Conservation (phyloP, 2,888 invertebrate genomes). For the Alcis repandata region DNA sequence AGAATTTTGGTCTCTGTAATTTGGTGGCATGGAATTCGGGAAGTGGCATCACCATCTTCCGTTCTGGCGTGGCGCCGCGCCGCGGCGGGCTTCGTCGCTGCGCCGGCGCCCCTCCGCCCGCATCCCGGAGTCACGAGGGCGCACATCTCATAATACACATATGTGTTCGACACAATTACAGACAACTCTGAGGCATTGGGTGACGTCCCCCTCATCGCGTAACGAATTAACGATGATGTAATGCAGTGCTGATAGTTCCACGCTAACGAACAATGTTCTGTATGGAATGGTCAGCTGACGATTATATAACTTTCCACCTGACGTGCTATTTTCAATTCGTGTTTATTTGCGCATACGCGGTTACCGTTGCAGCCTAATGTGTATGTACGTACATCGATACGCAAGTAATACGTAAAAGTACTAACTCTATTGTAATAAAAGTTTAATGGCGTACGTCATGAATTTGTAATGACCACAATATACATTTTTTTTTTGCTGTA, state of each 20-base stretch:
- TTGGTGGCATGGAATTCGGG: slow-evolving; percentile 30
- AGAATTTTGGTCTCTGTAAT: slow-evolving; percentile 9
- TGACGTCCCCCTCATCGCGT: slow-evolving; percentile 61
- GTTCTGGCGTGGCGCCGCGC: slow-evolving; percentile 66
- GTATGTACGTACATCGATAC: slow-evolving; percentile 13
- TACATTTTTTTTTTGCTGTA: neutral
- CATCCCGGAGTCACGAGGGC: slow-evolving; percentile 48
- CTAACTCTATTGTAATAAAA: slow-evolving; percentile 18
- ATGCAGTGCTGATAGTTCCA: slow-evolving; percentile 56
- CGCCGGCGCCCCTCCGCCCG: slow-evolving; percentile 37
- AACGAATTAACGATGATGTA: slow-evolving; percentile 68
- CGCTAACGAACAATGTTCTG: slow-evolving; percentile 58
- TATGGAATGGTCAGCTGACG: slow-evolving; percentile 45
- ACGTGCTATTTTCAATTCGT: slow-evolving; percentile 43
- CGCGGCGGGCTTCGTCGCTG: slow-evolving; percentile 57
- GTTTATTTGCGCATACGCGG: slow-evolving; percentile 21
- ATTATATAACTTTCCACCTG: slow-evolving; percentile 42
- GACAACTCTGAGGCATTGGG: slow-evolving; percentile 58
- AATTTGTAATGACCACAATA: neutral
- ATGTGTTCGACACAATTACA: slow-evolving; percentile 57
- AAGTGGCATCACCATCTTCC: slow-evolving; percentile 50
- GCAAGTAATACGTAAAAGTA: neutral
- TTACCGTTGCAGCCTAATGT: slow-evolving; percentile 13
- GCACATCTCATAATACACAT: slow-evolving; percentile 50
- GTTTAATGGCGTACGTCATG: slow-evolving; percentile 22